These are phyloP conservation scores for Epizoanthus stellaris DNA, from an alignment of 92 coral and sea anemone genomes.

Conservation along the genomic window DNA sequence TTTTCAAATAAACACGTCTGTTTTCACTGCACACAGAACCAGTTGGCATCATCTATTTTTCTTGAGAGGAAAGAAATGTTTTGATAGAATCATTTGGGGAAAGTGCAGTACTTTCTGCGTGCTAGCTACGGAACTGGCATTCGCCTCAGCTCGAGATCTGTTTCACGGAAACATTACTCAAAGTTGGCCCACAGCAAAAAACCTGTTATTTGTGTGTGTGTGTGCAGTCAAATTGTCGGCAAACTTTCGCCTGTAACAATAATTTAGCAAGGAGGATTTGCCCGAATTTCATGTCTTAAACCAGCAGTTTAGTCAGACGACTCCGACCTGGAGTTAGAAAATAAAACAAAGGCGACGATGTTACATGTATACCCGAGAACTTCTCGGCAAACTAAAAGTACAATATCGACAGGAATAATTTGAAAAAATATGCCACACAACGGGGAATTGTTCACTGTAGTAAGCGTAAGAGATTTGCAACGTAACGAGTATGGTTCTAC, in stretches of 20 bases:
- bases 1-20: not conserved
- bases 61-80: not conserved
- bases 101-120: not conserved
- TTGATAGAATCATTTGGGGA: not conserved
- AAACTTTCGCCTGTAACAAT: not conserved
- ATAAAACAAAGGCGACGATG: not conserved
- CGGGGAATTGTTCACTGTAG: not conserved
- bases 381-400: not conserved
- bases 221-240: not conserved
- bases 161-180: not conserved
- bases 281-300: not conserved
- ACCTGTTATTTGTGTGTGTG: too few species aligned
- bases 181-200: not conserved
- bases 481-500: not conserved
- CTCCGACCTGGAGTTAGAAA: not conserved
- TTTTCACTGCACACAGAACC: not conserved
- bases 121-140: not conserved
- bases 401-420: not conserved
- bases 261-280: not conserved
- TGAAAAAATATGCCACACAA: not conserved
- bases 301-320: not conserved
- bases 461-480: not conserved
- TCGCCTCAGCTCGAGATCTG: not conserved
- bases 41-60: not conserved
- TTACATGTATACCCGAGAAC: not conserved